These are phyloP conservation scores for Lutjanus argentimaculatus DNA, from an alignment of 2,797 vertebrate species.

Conservation along the genomic window DNA sequence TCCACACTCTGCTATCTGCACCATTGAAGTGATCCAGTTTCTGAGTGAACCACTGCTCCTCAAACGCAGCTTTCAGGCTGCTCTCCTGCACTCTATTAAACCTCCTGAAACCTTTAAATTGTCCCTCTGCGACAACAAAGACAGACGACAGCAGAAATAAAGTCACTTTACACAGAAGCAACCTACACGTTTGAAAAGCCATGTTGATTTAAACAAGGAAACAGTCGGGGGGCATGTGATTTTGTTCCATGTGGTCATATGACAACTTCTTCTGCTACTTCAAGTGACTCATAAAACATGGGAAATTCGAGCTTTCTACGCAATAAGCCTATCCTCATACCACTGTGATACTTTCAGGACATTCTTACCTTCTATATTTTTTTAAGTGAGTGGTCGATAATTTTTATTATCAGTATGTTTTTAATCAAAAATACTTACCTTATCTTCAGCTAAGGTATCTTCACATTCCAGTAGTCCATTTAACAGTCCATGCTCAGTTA, in stretches of 20 bases:
- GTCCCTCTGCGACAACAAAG: conserved; percentile 21
- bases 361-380: accelerated
- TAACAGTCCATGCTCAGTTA: no score
- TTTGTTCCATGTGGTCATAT: conserved; percentile 56
- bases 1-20: conserved; percentile 82
- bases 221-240: conserved; percentile 57
- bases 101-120: conserved; percentile 45
- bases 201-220: conserved; percentile 52
- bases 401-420: background rate
- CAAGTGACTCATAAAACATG: background rate
- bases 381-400: accelerated
- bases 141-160: conserved; percentile 17
- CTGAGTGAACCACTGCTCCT: conserved; percentile 83
- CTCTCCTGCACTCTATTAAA: background rate
- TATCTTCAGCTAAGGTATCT: no score
- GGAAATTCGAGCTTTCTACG: accelerated
- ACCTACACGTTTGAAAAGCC: conserved; percentile 25
- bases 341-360: no score
- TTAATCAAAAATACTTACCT: background rate
- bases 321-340: background rate
- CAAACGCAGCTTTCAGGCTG: background rate
- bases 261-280: conserved; percentile 55
- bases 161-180: background rate
- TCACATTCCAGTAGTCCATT: no score
- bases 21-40: conserved; percentile 85